A percentile compares a stretch with the other conserved stretches of the same genome.
These are phyloP conservation scores for Aphaenogaster ashmeadi DNA, from an alignment of 1,140 invertebrate species.

Conservation along the genomic window DNA sequence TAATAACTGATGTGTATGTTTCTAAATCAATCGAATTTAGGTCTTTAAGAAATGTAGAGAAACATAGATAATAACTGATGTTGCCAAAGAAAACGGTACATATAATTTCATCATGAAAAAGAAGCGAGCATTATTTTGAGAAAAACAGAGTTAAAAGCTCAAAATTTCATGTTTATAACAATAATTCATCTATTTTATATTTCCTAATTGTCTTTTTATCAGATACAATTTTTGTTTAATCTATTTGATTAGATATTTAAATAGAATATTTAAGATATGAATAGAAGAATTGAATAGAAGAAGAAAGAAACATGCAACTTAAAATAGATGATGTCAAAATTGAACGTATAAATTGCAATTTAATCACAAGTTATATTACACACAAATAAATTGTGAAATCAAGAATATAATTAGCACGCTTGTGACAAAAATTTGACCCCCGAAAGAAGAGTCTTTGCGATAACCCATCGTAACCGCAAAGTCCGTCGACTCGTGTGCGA, in stretches of 20 bases:
- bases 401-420: not conserved
- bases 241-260: not conserved
- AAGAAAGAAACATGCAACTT: not conserved
- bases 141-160: not conserved
- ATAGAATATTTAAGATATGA: not conserved
- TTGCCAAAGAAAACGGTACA: not conserved
- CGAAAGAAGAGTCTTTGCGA: slow-evolving; percentile 26
- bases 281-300: not conserved
- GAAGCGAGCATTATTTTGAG: not conserved
- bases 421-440: not conserved
- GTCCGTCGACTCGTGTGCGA: slow-evolving; percentile 7
- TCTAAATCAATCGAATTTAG: no score
- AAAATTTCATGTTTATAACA: not conserved
- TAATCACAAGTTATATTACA: not conserved
- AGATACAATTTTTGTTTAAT: slow-evolving; percentile 16
- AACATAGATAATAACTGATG: not conserved
- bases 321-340: not conserved
- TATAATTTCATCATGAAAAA: not conserved
- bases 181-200: slow-evolving; percentile 8
- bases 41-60: no score
- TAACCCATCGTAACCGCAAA: slow-evolving; percentile 28
- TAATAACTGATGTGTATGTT: no score
- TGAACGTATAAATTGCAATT: not conserved
- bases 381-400: not conserved
- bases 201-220: not conserved